Percentiles rank a stretch among this genome's conserved stretches.
Conservation (phyloP, 2,888 invertebrate species). For the Spialia ferax region DNA sequence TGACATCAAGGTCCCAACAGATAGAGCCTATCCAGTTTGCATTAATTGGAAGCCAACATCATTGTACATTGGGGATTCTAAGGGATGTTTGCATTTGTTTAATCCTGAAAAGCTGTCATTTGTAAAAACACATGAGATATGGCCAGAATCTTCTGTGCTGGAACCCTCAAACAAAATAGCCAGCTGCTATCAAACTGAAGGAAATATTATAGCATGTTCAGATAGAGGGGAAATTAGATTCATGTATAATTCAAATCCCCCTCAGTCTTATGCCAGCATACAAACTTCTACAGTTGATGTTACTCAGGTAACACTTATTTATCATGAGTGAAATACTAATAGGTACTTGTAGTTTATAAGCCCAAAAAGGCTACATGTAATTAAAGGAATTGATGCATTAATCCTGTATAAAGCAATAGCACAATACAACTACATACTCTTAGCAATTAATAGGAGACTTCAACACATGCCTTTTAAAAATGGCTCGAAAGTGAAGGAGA, state of each 20-base stretch:
- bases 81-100: conserved; percentile 73
- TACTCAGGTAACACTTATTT: conserved; percentile 66
- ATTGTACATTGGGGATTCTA: conserved; percentile 79
- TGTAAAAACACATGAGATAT: conserved; percentile 67
- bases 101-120: conserved; percentile 67
- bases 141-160: conserved; percentile 68
- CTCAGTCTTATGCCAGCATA: conserved; percentile 68
- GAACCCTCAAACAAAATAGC: conserved; percentile 74
- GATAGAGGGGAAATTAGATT: conserved; percentile 80
- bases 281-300: conserved; percentile 72
- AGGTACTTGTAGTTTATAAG: too few species aligned
- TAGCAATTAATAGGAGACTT: too few species aligned
- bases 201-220: conserved; percentile 75
- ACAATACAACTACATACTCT: too few species aligned
- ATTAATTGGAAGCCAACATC: conserved; percentile 74
- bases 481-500: too few species aligned
- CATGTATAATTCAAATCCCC: conserved; percentile 76
- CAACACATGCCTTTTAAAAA: too few species aligned
- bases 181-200: conserved; percentile 71
- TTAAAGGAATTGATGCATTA: too few species aligned
- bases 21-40: conserved; percentile 74
- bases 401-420: too few species aligned
- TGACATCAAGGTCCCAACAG: conserved; percentile 70
- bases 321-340: neutral
- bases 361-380: too few species aligned